phyloP scores from a whole-genome alignment of 2,113 vertebrate genomes.

The Puntigrus tetrazona region DNA sequence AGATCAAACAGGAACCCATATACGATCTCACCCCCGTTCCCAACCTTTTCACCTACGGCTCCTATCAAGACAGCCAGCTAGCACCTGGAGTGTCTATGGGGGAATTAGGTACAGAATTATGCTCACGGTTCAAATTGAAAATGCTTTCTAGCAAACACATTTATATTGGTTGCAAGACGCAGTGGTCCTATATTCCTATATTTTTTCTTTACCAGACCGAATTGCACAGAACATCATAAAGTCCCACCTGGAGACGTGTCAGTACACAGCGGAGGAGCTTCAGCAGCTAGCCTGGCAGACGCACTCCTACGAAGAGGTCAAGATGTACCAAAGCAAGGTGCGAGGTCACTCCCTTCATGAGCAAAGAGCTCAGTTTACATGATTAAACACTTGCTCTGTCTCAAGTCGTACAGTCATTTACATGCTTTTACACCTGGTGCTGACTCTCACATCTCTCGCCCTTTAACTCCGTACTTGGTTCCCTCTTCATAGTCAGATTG shows the following conservation, averaged over 20 bases:
- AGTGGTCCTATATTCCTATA: neutral
- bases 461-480: neutral
- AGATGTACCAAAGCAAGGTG: slow-evolving; percentile 99
- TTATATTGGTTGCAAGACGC: neutral
- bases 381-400: neutral
- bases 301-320: slow-evolving; percentile 97
- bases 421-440: slow-evolving; percentile 19
- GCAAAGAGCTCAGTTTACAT: neutral
- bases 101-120: slow-evolving; percentile 84
- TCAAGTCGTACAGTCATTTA: neutral
- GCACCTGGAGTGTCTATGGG: slow-evolving; percentile 87
- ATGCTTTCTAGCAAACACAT: neutral
- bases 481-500: slow-evolving; percentile 20
- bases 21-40: slow-evolving; percentile 97
- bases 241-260: slow-evolving; percentile 98
- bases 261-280: slow-evolving; percentile 95
- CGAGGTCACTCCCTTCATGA: slow-evolving; percentile 13
- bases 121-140: neutral
- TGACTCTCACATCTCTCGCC: neutral
- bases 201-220: slow-evolving; percentile 78
- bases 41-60: slow-evolving; percentile 96
- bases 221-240: slow-evolving; percentile 99
- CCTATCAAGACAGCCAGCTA: slow-evolving; percentile 94
- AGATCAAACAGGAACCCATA: slow-evolving; percentile 98
- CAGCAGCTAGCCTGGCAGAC: slow-evolving; percentile 99